Evolutionary conservation across 2,888 invertebrate species (phyloP), one percentile per base, ranked within the genome.

Genomic region (Lampropteryx suffumata): DNA sequence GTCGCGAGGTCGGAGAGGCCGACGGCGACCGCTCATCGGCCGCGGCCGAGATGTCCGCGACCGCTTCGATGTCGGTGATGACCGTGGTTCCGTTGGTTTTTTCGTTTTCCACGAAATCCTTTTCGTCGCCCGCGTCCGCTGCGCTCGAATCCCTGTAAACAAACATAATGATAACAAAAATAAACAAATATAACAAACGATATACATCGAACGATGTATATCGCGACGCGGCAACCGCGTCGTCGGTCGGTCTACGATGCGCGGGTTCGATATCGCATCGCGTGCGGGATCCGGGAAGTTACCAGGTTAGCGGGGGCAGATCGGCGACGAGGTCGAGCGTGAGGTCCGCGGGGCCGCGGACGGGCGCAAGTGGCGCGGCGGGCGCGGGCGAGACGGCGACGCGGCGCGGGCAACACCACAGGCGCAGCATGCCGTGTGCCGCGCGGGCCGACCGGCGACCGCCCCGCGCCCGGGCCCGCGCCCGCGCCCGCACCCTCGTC

Each of bases 301-400:
- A 87, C 88, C 88, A 81, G 67, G 85, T 77, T 73, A 79, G 82
- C 46, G 74, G 64, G 53, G 88, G 87, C 53, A 86, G 76, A 73
- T 84, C 84, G 62, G 82, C 85, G 64, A 86, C 88, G 69, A 87
- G 80, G 79, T 87, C 87, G 68, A 79, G 84, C 34, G 76, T 67
- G 60, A 76, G 76, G 52, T 71, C 61, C 34, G 64, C 60, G 36
- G 60, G 57, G 35, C 54, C 71, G 57, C 64, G 58, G 21, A 71
- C 56, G 64, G 73, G 71, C 41, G 73, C n/a, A n/a, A n/a, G n/a
- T n/a, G n/a, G n/a, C n/a, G n/a, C n/a, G n/a, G n/a, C 68, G 79
- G 71, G 74, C 82, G 61, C 83, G 83, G 69, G 83, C 74, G 76
- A 75, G 79, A 72, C 71, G 50, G 61, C 68, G 66, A 44, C 59